Evolutionary conservation across 2,888 invertebrate genomes (phyloP), one percentile per base, ranked within the genome.

Genomic region (Pinctada fucata): DNA sequence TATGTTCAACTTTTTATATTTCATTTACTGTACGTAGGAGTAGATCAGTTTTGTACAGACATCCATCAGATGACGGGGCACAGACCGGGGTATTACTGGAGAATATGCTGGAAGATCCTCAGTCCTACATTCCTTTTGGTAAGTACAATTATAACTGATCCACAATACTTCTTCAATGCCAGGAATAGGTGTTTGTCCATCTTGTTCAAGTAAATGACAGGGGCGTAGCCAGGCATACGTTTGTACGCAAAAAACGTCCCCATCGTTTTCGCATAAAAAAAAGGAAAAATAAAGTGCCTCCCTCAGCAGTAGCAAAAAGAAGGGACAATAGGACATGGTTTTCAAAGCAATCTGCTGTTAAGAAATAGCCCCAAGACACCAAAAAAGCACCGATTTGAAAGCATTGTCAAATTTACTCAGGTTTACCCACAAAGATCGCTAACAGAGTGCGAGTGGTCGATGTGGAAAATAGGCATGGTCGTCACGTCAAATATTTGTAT

Each of bases 31-130:
- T 31, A 31, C 31, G 31, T 79, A 96, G 96, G 96, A 70, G 92
- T 96, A 87, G 95, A 96, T 84, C 94, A 95, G 88, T 96, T 97
- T 90, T 95, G 95, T 2, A 94, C 95, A 88, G 96, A 97, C 89
- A 95, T 96, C 0, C 94, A 96, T 89, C 95, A 95, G 79, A 97
- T 97, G 96, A 93, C 96, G 0, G 96, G 96, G 2, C 94, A 94
- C 88, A 94, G 94, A 86, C 96, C 96, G 0, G 95, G 95, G 2
- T 87, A 96, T 1, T 96, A 95, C 90, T 97, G 96, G 96, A 94
- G 96, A 89, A 94, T 96, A 89, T 96, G 96, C 91, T 97, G 97
- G 97, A 97, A 97, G 91, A 96, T 96, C 90, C 94, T 96, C 89
- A 96, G 96, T 88, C 97, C 97, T 0, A 93, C 94, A 64, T 96